A percentile compares a stretch with the other conserved stretches of the same genome.
These are phyloP conservation scores for Daboia siamensis DNA, from an alignment of 2,113 vertebrate species.

Conservation along the genomic window DNA sequence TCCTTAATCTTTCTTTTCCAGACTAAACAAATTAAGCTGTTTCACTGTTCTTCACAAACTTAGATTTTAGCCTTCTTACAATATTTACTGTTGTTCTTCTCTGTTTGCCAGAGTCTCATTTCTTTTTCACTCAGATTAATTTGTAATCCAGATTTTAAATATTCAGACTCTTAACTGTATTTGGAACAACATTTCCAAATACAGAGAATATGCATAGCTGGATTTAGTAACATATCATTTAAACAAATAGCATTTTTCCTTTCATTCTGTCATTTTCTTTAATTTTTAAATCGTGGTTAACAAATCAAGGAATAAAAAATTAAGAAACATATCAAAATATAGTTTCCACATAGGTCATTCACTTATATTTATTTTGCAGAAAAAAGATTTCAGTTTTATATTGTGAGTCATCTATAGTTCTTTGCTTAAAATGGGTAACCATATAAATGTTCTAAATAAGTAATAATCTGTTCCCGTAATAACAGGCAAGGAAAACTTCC, in stretches of 20 bases:
- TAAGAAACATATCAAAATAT: neutral
- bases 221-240: neutral
- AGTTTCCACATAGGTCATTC: neutral
- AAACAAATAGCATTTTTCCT: neutral
- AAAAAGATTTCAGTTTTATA: neutral
- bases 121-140: neutral
- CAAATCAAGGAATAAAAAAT: neutral
- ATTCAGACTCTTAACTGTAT: neutral
- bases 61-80: neutral
- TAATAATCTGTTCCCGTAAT: neutral
- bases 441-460: neutral
- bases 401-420: neutral
- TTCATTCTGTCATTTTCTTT: neutral
- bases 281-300: neutral
- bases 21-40: neutral
- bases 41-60: neutral
- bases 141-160: neutral
- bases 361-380: neutral
- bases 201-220: neutral
- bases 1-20: neutral
- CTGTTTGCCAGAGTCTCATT: neutral
- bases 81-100: neutral
- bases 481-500: neutral
- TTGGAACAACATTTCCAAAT: neutral
- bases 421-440: neutral